These are phyloP conservation scores for Alligator sinensis DNA, from an alignment of 2,113 vertebrate genomes.

Conservation along the genomic window DNA sequence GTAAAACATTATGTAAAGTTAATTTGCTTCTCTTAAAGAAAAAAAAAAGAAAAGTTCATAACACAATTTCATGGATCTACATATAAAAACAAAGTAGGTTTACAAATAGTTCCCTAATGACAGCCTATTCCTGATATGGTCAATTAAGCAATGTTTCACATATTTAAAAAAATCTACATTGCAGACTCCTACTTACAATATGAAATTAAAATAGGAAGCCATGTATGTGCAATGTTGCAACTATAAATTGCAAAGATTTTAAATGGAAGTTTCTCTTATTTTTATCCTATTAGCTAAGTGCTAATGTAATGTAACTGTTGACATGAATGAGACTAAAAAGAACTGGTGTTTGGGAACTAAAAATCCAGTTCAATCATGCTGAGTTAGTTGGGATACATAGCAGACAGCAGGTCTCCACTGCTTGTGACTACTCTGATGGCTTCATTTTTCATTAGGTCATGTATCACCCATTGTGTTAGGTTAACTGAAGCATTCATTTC, in stretches of 20 bases:
- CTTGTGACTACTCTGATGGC: neutral
- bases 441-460: neutral
- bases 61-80: neutral
- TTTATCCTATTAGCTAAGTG: neutral
- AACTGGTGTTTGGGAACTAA: conserved; percentile 6
- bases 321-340: neutral
- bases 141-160: conserved; percentile 3
- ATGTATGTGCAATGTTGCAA: conserved; percentile 1
- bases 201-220: neutral
- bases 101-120: conserved; percentile 24
- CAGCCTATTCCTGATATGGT: neutral
- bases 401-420: neutral
- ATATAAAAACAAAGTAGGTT: neutral
- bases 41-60: neutral
- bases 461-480: neutral
- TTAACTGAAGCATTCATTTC: neutral
- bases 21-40: neutral
- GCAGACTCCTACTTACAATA: neutral
- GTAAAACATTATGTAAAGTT: neutral
- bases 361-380: neutral
- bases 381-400: neutral
- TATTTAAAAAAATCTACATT: neutral
- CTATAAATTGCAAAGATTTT: conserved; percentile 7
- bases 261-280: conserved; percentile 14
- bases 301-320: neutral